These are phyloP conservation scores for Arge pagana DNA, from an alignment of 2,888 invertebrate genomes.

Conservation along the genomic window DNA sequence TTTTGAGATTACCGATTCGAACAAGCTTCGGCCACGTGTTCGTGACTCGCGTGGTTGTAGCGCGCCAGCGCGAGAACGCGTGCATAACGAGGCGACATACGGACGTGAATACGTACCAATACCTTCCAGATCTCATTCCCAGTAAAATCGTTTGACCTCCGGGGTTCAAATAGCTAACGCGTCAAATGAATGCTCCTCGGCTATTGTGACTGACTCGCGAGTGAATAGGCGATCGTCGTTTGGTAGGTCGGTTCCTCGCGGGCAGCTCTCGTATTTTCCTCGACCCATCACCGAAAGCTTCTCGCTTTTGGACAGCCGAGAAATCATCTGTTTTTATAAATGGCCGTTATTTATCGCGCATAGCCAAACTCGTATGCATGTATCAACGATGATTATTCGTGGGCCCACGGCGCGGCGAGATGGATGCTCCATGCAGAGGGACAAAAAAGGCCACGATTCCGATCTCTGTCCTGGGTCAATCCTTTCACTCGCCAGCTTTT, in stretches of 20 bases:
- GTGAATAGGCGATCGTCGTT: background rate
- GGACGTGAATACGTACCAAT: background rate
- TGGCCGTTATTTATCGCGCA: constrained; percentile 1
- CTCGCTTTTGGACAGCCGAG: too few species aligned
- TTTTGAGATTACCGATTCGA: too few species aligned
- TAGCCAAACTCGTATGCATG: too few species aligned
- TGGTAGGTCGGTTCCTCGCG: too few species aligned
- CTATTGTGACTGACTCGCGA: constrained; percentile 6
- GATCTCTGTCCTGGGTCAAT: background rate
- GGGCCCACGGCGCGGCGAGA: background rate
- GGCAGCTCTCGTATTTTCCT: too few species aligned
- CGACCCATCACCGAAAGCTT: too few species aligned
- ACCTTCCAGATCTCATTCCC: constrained; percentile 7
- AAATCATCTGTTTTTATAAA: constrained; percentile 12
- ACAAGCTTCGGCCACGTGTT: constrained; percentile 16
- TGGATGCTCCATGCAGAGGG: background rate
- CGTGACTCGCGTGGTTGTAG: constrained; percentile 7
- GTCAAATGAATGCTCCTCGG: constrained; percentile 26
- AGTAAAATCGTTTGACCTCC: constrained; percentile 24
- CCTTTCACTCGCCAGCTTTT: too few species aligned
- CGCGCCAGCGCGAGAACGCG: background rate
- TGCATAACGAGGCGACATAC: too few species aligned
- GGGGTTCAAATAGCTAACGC: constrained; percentile 32
- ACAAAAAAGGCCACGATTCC: background rate
- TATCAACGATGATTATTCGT: too few species aligned